A percentile compares a stretch with the other conserved stretches of the same genome.
These are phyloP conservation scores for Macropodus opercularis DNA, from an alignment of 2,797 vertebrate species.

Conservation along the genomic window DNA sequence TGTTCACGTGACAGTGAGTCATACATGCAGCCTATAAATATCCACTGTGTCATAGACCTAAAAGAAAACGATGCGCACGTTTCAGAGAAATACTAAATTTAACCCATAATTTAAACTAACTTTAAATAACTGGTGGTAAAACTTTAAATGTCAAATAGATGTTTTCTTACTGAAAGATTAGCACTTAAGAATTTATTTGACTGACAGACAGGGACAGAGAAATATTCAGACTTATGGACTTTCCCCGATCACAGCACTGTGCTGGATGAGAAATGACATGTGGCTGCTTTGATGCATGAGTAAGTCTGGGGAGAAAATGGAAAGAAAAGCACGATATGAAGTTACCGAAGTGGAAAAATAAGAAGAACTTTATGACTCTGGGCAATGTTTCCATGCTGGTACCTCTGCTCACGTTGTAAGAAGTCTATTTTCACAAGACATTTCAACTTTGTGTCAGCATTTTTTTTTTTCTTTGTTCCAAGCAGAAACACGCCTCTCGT, in stretches of 20 bases:
- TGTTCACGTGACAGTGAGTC: background rate
- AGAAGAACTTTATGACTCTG: conserved; percentile 29
- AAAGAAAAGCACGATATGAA: conserved; percentile 8
- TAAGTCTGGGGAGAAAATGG: conserved; percentile 14
- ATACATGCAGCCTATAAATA: background rate
- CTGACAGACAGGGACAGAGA: conserved; percentile 13
- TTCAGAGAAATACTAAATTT: conserved; percentile 5
- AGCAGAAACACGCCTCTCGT: conserved; percentile 27
- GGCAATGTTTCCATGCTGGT: conserved; percentile 32
- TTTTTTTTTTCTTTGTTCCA: background rate
- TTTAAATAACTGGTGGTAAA: background rate
- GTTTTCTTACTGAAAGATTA: background rate
- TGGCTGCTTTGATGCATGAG: conserved; percentile 14
- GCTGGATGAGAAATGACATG: conserved; percentile 25
- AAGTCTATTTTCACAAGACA: conserved; percentile 28
- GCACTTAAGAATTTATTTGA: background rate
- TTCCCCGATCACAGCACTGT: conserved; percentile 15
- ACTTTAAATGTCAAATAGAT: background rate
- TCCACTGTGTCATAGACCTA: background rate
- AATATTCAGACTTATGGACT: background rate
- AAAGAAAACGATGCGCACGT: background rate
- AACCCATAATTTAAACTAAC: conserved; percentile 1
- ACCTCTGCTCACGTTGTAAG: conserved; percentile 25
- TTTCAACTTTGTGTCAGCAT: conserved; percentile 41
- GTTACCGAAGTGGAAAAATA: conserved; percentile 26